Evolutionary conservation across 2,888 invertebrate genomes (phyloP).

Genomic region (Pycnomerus fuliginosus): DNA sequence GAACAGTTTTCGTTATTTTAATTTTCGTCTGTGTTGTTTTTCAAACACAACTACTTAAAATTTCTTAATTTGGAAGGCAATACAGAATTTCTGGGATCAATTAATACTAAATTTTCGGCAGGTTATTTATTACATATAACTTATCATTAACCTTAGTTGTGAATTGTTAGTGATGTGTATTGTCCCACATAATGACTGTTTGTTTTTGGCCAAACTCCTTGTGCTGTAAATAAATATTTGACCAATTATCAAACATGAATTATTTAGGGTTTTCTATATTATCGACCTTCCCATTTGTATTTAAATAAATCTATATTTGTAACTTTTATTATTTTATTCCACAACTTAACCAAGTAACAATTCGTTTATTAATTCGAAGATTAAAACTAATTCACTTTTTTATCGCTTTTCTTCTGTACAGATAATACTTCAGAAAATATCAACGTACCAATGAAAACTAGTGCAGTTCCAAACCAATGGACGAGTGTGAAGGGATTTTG

Average conservation of each 20-base stretch:
- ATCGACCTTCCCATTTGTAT: slow-evolving; percentile 50
- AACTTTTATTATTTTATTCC: slow-evolving; percentile 30
- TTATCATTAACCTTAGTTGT: slow-evolving; percentile 42
- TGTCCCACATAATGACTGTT: slow-evolving; percentile 40
- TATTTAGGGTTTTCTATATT: slow-evolving; percentile 47
- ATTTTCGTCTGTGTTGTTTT: slow-evolving; percentile 2
- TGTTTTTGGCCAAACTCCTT: slow-evolving; percentile 42
- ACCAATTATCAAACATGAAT: slow-evolving; percentile 42
- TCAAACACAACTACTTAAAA: slow-evolving; percentile 11
- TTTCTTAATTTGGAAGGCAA: slow-evolving; percentile 1
- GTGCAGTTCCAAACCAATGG: slow-evolving; percentile 87
- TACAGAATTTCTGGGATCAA: slow-evolving; percentile 18
- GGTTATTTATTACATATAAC: slow-evolving; percentile 41
- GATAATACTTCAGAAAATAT: slow-evolving; percentile 84
- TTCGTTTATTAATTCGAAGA: too few relatives aligned
- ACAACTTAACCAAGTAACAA: too few relatives aligned
- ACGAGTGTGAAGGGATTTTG: slow-evolving; percentile 87
- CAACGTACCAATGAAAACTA: slow-evolving; percentile 91
- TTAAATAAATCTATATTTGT: slow-evolving; percentile 54
- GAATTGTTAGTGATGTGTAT: slow-evolving; percentile 44
- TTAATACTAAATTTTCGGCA: slow-evolving; percentile 38
- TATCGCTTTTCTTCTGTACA: too few relatives aligned
- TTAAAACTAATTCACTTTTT: too few relatives aligned
- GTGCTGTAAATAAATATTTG: slow-evolving; percentile 43
- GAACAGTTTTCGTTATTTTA: slow-evolving; percentile 1